Base-by-base conservation (phyloP, 2,888 invertebrate species). In the Ephialtes manifestator region DNA sequence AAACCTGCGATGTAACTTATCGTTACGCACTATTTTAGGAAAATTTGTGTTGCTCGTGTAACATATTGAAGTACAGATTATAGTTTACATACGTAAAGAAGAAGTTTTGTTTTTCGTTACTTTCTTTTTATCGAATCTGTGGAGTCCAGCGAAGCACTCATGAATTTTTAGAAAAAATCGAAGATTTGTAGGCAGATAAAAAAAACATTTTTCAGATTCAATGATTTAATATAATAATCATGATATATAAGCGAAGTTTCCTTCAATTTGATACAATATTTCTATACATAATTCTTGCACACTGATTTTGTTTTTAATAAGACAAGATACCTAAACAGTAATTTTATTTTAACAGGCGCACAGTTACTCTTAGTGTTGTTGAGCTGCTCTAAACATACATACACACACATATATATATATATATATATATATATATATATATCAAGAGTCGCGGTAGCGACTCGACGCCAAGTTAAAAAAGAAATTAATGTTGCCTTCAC, bases 281-380 rank as follows among this genome's bases (percentile, higher is more conserved):
- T 87, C 92, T 92, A 92, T 92, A 92, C 91, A 92, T 90, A 85
- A 86, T 39, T 88, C 89, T 89, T 88, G 89, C 92, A 92, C 91
- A 91, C 87, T 89, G 91, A 91, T 88, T 89, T 84, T 85, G 88
- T 86, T 81, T 81, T 60, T 65, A 89, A 83, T 90, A 90, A 88
- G 87, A 89, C 88, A 87, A 89, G 89, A 86, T 91, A 90, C 87
- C 89, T 90, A 89, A 90, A 90, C 89, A 89, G 89, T 89, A 87
- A 85, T 90, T 90, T 88, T 84, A 85, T 86, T 85, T 89, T 89
- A 89, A 91, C 89, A 89, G 89, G 91, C 90, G 89, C 88, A 89
- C 92, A 89, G 88, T 91, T 90, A 91, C 88, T 89, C 91, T 92
- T 92, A 90, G 90, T 91, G 92, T 93, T 92, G 92, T 93, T 93